phyloP scores from a whole-genome alignment of 2,888 invertebrate genomes.

The Tenodera sinensis region DNA sequence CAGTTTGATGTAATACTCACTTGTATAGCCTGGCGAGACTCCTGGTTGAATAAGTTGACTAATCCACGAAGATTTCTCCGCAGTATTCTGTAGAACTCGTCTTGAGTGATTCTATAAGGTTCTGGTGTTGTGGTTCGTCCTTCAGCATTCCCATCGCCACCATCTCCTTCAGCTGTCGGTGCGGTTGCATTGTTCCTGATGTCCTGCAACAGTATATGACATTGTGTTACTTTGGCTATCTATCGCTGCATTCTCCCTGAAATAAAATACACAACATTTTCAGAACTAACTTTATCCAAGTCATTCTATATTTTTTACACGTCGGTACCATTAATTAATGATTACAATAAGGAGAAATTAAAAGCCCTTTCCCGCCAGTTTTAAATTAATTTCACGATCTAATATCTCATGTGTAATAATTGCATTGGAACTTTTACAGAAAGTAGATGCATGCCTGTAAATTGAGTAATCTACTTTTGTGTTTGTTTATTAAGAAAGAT shows the following conservation, averaged over 20 bases:
- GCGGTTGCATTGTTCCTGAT: not conserved
- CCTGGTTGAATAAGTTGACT: slow-evolving; percentile 7
- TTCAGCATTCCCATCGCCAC: not conserved
- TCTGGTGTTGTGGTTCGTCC: not conserved
- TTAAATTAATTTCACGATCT: no score
- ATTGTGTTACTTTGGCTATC: not conserved
- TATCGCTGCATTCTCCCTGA: not conserved
- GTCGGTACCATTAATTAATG: no score
- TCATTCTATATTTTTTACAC: no score
- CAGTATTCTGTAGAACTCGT: slow-evolving; percentile 1
- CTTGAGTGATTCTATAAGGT: not conserved
- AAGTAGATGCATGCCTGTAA: no score
- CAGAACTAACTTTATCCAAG: no score
- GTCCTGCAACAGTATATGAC: not conserved
- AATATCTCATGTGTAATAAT: no score
- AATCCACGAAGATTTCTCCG: slow-evolving; percentile 10
- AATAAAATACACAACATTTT: no score
- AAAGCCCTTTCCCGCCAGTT: no score
- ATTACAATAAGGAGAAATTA: no score
- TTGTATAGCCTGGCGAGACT: slow-evolving; percentile 7
- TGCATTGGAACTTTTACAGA: no score
- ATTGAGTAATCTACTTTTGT: no score
- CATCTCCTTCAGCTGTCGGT: not conserved
- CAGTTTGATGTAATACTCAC: not conserved
- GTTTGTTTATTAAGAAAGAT: no score